Evolutionary conservation across 2,888 invertebrate genomes (phyloP), one percentile per base, ranked within the genome.

Genomic region (Callyntrura guangdongensis): DNA sequence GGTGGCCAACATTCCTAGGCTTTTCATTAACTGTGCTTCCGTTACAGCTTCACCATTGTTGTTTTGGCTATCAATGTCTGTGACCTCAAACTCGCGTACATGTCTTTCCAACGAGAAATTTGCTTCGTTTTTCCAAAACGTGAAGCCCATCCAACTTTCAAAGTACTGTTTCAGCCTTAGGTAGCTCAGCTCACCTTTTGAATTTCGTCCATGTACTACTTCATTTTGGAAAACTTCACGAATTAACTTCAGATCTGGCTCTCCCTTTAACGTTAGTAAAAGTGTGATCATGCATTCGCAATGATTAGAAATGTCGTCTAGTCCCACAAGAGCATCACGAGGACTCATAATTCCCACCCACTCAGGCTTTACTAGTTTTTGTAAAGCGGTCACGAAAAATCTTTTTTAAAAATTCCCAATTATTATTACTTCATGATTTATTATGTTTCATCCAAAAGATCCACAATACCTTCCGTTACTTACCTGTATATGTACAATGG

Each of bases 51-150:
- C 79, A 17, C 53, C 87, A 11, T 88, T 91, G 17, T 85, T 86
- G 3, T 84, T 86, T 0, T 11, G 14, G 12, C 64, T 49, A 0
- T 87, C 77, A 36, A 12, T 22, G 1, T 90, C 85, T 0, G 81
- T 61, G 6, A 82, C 85, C 9, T 93, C 92, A 25, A 86, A 92
- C 3, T 86, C 67, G 0, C 90, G 72, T 8, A 94, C 84, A 67
- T 94, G 93, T 47, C 90, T 89, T 27, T 93, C 92, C 9, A 93
- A 5, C 11, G 82, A 53, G 25, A 93, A 94, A 12, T 92, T 67
- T 4, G 82, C 45, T 11, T 93, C 93, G 81, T 91, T 89, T 86
- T 94, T 92, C 94, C 94, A 94, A 82, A 94, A 94, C 8, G 91
- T 86, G 59, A 92, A 94, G 11, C 94, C 94, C 56, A 93, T 61